Conservation (phyloP, 2,113 vertebrate species). For the Smithornis capensis region DNA sequence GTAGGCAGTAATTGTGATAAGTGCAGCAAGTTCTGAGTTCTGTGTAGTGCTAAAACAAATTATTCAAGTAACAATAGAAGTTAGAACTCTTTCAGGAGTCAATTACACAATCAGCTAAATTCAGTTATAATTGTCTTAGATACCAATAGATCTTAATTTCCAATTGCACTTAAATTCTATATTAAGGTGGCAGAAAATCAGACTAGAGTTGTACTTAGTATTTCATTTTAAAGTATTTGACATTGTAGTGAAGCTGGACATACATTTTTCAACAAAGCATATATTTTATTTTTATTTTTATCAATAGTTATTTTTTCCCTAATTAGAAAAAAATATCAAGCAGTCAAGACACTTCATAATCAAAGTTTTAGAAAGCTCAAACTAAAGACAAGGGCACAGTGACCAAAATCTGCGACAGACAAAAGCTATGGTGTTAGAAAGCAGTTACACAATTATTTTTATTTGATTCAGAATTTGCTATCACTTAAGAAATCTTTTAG, state of each 20-base stretch:
- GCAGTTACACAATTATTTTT: background rate
- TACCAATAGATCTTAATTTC: background rate
- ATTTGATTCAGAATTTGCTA: background rate
- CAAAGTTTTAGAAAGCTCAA: background rate
- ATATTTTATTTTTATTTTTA: too few species aligned
- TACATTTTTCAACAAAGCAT: background rate
- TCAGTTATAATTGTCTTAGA: background rate
- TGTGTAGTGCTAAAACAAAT: background rate
- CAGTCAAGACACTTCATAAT: background rate
- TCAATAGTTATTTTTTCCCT: too few species aligned
- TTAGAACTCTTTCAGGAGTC: background rate
- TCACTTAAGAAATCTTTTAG: background rate
- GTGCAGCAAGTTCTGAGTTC: slow-evolving; percentile 1
- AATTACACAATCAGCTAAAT: background rate
- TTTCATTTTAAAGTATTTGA: background rate
- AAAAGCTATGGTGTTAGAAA: background rate
- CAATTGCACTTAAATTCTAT: background rate
- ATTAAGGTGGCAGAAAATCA: background rate
- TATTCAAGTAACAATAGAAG: background rate
- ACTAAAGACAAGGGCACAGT: background rate
- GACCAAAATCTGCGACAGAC: background rate
- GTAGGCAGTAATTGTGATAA: slow-evolving; percentile 22
- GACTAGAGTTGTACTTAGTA: background rate
- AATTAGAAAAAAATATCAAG: background rate
- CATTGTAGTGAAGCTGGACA: background rate